Percentiles rank a stretch among this genome's conserved stretches.
Conservation (phyloP, 2,888 invertebrate genomes). For the Tipula lateralis region DNA sequence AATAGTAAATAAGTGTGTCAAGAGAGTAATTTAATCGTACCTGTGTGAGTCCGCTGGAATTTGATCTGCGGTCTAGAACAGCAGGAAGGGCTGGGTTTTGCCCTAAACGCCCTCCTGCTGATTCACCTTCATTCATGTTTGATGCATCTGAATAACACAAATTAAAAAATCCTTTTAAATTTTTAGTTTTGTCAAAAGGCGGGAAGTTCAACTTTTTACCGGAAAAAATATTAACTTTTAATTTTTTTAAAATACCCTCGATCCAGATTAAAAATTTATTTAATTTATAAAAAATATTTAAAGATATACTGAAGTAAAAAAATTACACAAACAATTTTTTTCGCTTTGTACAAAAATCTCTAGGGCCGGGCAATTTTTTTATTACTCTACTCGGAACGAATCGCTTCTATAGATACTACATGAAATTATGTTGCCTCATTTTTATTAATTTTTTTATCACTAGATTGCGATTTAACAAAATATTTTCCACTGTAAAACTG, state of each 20-base stretch:
- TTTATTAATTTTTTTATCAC: background rate
- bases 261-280: background rate
- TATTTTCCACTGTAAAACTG: background rate
- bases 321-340: background rate
- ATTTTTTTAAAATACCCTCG: background rate
- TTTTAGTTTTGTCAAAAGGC: background rate
- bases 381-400: background rate
- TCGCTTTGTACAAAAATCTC: background rate
- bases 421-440: background rate
- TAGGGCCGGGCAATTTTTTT: conserved; percentile 14
- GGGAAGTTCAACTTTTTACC: background rate
- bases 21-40: background rate
- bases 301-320: background rate
- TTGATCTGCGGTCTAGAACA: conserved; percentile 50
- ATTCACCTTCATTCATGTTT: conserved; percentile 52
- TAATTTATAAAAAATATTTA: background rate
- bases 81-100: conserved; percentile 51
- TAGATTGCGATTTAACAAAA: background rate
- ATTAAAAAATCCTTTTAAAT: background rate
- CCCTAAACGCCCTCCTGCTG: conserved; percentile 52
- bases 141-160: conserved; percentile 45
- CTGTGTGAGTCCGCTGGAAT: conserved; percentile 32
- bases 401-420: background rate
- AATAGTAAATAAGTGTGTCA: background rate
- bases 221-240: background rate